Conservation (phyloP, 2,113 vertebrate genomes). For the Alosa alosa region DNA sequence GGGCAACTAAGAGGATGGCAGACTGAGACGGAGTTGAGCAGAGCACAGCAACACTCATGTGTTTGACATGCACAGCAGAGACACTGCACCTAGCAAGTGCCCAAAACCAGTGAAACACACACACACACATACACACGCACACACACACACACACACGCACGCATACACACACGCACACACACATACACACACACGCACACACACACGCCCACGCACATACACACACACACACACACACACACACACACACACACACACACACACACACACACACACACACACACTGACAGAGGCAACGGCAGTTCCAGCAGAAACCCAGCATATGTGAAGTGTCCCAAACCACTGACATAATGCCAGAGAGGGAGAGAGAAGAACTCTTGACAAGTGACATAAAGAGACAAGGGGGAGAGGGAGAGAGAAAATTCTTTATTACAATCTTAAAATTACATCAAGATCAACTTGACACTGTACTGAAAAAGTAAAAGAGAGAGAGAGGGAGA, state of each 20-base stretch:
- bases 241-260: slow-evolving; percentile 8
- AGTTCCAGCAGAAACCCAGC: too few species aligned
- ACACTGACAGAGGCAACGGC: neutral
- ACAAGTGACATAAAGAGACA: too few species aligned
- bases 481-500: neutral
- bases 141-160: neutral
- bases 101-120: neutral
- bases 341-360: neutral
- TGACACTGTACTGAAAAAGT: neutral
- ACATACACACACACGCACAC: neutral
- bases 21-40: too few species aligned
- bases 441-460: too few species aligned
- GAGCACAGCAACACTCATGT: too few species aligned
- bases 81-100: too few species aligned
- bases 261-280: neutral
- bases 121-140: neutral
- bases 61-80: too few species aligned
- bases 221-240: slow-evolving; percentile 23
- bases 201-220: slow-evolving; percentile 7
- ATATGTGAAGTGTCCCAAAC: neutral
- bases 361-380: neutral
- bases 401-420: neutral
- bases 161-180: neutral
- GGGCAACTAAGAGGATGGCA: too few species aligned
- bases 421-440: too few species aligned